These are phyloP conservation scores for Amblyornis subalaris DNA, from an alignment of 2,113 vertebrate genomes.

Conservation along the genomic window DNA sequence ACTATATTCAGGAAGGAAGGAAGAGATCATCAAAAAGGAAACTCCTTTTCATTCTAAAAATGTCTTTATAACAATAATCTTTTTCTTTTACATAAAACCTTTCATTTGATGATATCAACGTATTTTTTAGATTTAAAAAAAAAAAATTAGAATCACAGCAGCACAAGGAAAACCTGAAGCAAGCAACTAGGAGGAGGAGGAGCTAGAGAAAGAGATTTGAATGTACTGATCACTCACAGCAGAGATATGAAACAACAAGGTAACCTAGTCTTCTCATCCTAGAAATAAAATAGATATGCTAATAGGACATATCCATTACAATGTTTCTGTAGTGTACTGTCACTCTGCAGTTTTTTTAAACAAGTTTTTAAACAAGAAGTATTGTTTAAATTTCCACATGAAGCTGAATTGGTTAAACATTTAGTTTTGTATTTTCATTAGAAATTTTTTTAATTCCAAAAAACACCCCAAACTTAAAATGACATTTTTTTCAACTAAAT, in stretches of 20 bases:
- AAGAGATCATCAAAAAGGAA: background rate
- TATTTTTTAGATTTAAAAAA: background rate
- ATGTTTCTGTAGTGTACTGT: background rate
- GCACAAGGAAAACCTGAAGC: background rate
- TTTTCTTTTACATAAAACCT: background rate
- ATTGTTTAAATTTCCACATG: background rate
- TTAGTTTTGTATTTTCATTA: background rate
- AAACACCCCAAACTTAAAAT: background rate
- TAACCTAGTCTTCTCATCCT: background rate
- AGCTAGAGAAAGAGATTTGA: background rate
- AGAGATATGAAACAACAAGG: background rate
- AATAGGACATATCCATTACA: background rate
- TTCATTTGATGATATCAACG: background rate
- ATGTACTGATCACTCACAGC: background rate
- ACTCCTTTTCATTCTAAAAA: background rate
- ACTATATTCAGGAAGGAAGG: constrained; percentile 35
- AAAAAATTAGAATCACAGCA: background rate
- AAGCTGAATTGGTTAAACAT: background rate
- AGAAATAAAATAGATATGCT: background rate
- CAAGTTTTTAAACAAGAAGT: background rate
- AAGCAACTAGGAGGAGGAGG: background rate
- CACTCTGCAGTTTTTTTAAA: background rate
- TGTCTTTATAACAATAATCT: background rate
- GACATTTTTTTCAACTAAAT: background rate
- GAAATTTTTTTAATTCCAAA: background rate